Evolutionary conservation across 2,888 invertebrate genomes (phyloP), one percentile per base, ranked within the genome.

Genomic region (Ceraclea dissimilis): DNA sequence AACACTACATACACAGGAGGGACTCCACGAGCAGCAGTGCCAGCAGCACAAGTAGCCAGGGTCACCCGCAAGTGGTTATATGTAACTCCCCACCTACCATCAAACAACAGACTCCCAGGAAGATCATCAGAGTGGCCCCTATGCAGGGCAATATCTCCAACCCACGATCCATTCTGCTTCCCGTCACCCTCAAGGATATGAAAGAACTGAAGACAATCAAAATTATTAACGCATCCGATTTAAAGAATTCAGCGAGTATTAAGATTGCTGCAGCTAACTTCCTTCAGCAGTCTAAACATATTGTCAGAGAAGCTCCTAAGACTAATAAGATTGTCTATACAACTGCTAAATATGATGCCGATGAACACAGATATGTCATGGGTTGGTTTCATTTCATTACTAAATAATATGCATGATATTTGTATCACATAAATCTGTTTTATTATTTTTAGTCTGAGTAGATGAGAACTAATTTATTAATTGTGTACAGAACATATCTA

Each of bases 141-240:
- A 17, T 51, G 56, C 46, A 56, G 44, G 47, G 52, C 49, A 48
- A 33, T 51, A 31, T 52, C 49, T n/a, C 26, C 50, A 52, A 48
- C 51, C 78, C 82, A 2, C 73, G 86, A 16, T 86, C 87, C 0
- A 83, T 89, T 59, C 72, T 88, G 16, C 73, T 89, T 19, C 88
- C 88, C 1, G 82, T 88, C 5, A 85, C 82, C 33, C 71, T 83
- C 49, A 83, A 83, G 64, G 82, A 83, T 58, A 83, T 86, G 72
- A 85, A 86, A 69, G 85, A 85, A 67, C 77, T 88, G 55, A 83
- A 82, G 63, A 82, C 84, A 1, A 83, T 86, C 55, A 85, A 88
- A 72, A 85, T 88, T 54, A 81, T 88, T 52, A 86, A 86, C 64
- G 81, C 85, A 0, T 74, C 82, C 0, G 79, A 79, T 62, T 66